Percentiles rank a stretch among this genome's conserved stretches.
These are phyloP conservation scores for Plagodis pulveraria DNA, from an alignment of 2,888 invertebrate genomes.

Conservation along the genomic window DNA sequence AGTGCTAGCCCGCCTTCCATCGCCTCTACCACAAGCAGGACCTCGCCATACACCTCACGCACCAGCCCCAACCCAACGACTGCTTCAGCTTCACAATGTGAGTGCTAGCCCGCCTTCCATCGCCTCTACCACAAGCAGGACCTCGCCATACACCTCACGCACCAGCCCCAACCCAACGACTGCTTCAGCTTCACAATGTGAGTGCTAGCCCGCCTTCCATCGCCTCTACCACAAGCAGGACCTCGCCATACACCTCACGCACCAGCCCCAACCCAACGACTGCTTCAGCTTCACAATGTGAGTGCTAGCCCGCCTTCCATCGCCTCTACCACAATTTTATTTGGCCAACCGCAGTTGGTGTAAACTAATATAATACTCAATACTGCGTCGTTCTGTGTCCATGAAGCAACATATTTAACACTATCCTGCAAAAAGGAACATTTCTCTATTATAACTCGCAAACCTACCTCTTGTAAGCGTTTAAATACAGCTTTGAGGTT, in stretches of 20 bases:
- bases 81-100: constrained; percentile 90
- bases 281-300: constrained; percentile 90
- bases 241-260: constrained; percentile 87
- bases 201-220: constrained; percentile 90
- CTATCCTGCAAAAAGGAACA: too few species aligned
- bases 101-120: constrained; percentile 90
- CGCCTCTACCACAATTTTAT: constrained; percentile 90
- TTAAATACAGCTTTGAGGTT: too few species aligned
- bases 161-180: constrained; percentile 87
- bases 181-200: constrained; percentile 90
- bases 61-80: constrained; percentile 87
- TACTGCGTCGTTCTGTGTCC: too few species aligned
- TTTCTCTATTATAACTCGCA: too few species aligned
- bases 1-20: constrained; percentile 90
- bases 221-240: constrained; percentile 90
- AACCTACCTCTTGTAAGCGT: too few species aligned
- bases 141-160: constrained; percentile 87
- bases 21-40: constrained; percentile 90
- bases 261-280: constrained; percentile 87
- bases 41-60: constrained; percentile 87
- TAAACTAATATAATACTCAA: too few species aligned
- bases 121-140: constrained; percentile 90
- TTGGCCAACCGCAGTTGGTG: too few species aligned
- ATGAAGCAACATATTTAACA: too few species aligned
- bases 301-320: constrained; percentile 90